Evolutionary conservation across 2,888 invertebrate genomes (phyloP), one percentile per base, ranked within the genome.

Genomic region (Laothoe populi): DNA sequence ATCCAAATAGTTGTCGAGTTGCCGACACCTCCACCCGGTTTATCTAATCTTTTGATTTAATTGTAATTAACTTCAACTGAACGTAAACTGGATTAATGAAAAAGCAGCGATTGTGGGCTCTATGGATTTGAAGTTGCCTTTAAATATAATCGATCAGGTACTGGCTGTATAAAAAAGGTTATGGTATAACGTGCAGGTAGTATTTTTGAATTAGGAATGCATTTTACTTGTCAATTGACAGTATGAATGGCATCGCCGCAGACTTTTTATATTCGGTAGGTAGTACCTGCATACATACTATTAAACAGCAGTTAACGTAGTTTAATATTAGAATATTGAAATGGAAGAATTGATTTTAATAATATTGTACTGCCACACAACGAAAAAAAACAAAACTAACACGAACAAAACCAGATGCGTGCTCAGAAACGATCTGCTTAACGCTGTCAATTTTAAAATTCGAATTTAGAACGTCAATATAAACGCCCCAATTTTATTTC

Each of bases 21-120:
- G 60, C 49, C 60, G 60, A 61, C 60, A 61, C 53, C 45, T 35
- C 31, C 16, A 21, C 42, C 19, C 42, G 49, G 11, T 24, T 42
- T 60, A 53, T 61, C 53, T 53, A 26, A 61, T 61, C 60, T 61
- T 61, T 53, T 42, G 31, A 61, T 61, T 61, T 53, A 40, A 53
- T 61, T 61, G 60, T 42, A 61, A 61, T 61, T 53, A 61, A 40
- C 42, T 53, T 42, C 24, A 21, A 48, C 42, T 21, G 35, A 53
- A 53, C 16, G 49, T 10, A 10, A 21, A 19, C n/a, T 19, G 4
- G 44, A 8, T 31, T 31, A 53, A 11, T 53, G 53, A 53, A 53
- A 35, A 35, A 35, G 19, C 35, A 19, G 31, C 49, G 10, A 44
- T 44, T 44, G 44, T 44, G 44, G 44, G n/a, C 13, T 19, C 19